These are phyloP conservation scores for Drosophila chauvacae DNA, from an alignment of 1,140 invertebrate species.

Conservation along the genomic window DNA sequence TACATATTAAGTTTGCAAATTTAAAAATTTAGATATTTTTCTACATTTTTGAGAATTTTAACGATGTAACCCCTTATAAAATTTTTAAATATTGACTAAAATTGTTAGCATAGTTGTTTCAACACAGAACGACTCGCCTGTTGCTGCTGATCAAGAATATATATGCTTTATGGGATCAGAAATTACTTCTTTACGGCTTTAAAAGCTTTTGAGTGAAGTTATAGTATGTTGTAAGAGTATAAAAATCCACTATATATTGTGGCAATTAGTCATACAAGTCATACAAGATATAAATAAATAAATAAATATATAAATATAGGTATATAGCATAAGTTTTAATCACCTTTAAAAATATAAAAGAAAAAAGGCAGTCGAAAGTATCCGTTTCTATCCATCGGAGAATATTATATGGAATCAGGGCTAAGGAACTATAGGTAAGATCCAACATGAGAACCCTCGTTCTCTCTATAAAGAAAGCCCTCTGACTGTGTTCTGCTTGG, in stretches of 20 bases:
- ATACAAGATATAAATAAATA: not conserved
- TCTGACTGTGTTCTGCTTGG: too few species aligned
- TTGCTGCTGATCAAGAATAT: not conserved
- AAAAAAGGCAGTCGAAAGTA: not conserved
- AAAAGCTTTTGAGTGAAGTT: not conserved
- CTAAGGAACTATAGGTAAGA: too few species aligned
- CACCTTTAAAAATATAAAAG: not conserved
- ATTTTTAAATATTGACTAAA: too few species aligned
- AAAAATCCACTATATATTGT: not conserved
- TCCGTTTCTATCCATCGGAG: not conserved
- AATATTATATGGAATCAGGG: not conserved
- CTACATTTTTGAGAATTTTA: too few species aligned
- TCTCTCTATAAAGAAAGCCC: not conserved
- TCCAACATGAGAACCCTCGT: not conserved
- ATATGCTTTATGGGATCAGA: not conserved
- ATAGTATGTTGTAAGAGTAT: not conserved
- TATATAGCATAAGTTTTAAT: not conserved
- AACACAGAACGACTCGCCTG: not conserved
- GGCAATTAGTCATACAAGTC: too few species aligned
- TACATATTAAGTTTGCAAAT: too few species aligned
- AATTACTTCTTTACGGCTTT: not conserved
- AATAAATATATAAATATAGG: not conserved
- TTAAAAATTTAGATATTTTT: too few species aligned
- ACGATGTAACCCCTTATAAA: too few species aligned
- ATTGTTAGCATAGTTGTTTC: not conserved